These are phyloP conservation scores for Achlya flavicornis DNA, from an alignment of 2,888 invertebrate genomes.

Conservation along the genomic window DNA sequence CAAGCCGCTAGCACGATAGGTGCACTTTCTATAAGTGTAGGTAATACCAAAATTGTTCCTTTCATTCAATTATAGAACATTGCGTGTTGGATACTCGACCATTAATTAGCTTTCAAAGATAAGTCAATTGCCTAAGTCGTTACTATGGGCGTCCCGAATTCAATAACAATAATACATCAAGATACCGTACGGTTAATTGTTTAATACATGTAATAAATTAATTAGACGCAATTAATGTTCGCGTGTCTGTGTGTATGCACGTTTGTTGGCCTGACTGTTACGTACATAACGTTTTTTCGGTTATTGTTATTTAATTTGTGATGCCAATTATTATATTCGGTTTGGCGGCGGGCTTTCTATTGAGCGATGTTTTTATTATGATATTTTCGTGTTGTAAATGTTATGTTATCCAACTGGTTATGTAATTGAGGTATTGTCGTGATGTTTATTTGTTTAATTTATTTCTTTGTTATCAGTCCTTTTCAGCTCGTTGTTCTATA, in stretches of 20 bases:
- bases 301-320: conserved; percentile 61
- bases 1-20: not conserved
- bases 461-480: not conserved
- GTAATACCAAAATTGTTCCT: conserved; percentile 55
- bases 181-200: conserved; percentile 79
- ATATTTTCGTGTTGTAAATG: conserved; percentile 22
- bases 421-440: conserved; percentile 10
- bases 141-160: conserved; percentile 65
- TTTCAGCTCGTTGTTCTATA: not conserved
- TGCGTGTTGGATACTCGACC: conserved; percentile 72
- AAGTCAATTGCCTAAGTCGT: conserved; percentile 76
- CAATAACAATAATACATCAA: conserved; percentile 78
- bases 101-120: conserved; percentile 78
- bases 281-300: conserved; percentile 48
- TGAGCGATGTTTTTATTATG: conserved; percentile 31
- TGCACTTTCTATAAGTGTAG: conserved; percentile 4
- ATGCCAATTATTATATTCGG: conserved; percentile 57
- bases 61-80: conserved; percentile 68
- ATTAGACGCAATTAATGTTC: conserved; percentile 78
- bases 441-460: not conserved
- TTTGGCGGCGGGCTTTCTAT: conserved; percentile 47
- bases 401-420: conserved; percentile 17
- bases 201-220: conserved; percentile 83
- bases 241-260: conserved; percentile 63
- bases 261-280: conserved; percentile 59